Percentiles rank a stretch among this genome's conserved stretches.
Conservation (phyloP, 2,888 invertebrate genomes). For the Diarsia mendica region DNA sequence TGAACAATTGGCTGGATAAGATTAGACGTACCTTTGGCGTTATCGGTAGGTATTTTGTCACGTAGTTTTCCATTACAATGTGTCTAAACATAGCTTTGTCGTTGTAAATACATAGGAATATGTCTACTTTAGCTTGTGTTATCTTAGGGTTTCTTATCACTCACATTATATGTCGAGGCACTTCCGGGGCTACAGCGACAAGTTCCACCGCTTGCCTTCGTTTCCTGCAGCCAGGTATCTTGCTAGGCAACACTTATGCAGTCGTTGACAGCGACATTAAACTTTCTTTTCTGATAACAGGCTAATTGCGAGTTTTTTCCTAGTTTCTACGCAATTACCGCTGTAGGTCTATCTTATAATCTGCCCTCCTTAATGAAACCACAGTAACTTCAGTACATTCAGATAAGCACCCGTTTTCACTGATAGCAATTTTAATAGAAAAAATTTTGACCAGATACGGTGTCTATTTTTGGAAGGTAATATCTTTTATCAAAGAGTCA, state of each 20-base stretch:
- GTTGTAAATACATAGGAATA: slow-evolving; percentile 46
- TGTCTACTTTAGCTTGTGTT: slow-evolving; percentile 42
- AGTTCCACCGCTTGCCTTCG: slow-evolving; percentile 71
- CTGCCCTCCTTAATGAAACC: no score
- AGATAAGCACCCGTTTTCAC: slow-evolving; percentile 33
- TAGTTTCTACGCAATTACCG: slow-evolving; percentile 62
- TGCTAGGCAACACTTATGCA: slow-evolving; percentile 67
- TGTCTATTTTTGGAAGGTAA: slow-evolving; percentile 5
- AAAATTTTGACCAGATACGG: background rate
- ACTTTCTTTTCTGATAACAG: slow-evolving; percentile 76
- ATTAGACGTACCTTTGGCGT: slow-evolving; percentile 70
- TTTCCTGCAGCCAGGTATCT: slow-evolving; percentile 74
- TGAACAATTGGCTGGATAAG: slow-evolving; percentile 71
- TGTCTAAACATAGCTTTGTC: slow-evolving; percentile 56
- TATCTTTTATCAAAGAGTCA: slow-evolving; percentile 59
- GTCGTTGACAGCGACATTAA: slow-evolving; percentile 69
- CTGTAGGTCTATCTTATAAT: background rate
- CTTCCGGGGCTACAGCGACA: slow-evolving; percentile 76
- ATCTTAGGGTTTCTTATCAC: slow-evolving; percentile 70
- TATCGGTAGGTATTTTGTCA: slow-evolving; percentile 67
- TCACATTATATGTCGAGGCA: slow-evolving; percentile 65
- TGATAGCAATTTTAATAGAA: slow-evolving; percentile 41
- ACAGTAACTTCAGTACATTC: no score
- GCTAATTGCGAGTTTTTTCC: slow-evolving; percentile 62
- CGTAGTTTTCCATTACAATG: slow-evolving; percentile 60